Base-by-base conservation (phyloP, 2,888 invertebrate species). In the Tetanocera ferruginea region DNA sequence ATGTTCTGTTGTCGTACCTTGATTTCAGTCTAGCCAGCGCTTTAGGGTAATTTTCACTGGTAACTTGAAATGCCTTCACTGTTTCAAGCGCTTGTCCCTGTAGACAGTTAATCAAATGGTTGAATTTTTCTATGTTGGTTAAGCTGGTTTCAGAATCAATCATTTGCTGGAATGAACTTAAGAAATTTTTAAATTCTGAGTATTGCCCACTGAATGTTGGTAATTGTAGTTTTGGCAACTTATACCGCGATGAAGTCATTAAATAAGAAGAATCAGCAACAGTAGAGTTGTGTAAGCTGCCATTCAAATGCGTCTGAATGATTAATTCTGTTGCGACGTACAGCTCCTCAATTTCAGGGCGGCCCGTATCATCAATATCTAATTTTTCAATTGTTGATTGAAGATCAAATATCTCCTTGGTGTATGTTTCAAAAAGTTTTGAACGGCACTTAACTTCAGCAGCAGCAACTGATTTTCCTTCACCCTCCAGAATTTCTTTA, bases 31-130 rank as follows among this genome's bases (percentile, higher is more conserved):
- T 55, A 19, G 62, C 76, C 28, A 77, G 37, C 2, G 76, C 76
- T 64, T 77, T 77, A 6, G 71, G 62, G n/a, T 77, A 77, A 34
- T 77, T 77, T 71, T 77, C 72, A 49, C 57, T 72, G 6, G 72
- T 57, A n/a, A 72, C 37, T 73, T 64, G 73, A 31, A 73, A 73
- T 55, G 73, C 34, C 19, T 67, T 55, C 11, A 71, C 64, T 23
- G 71, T 62, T 64, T 60, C 64, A 19, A 66, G 34, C 11, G 66
- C 55, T 43, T 62, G 60, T 28, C 74, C 64, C 31, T 64, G 64
- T n/a, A 74, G 28, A 14, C 74, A 74, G 11, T 49, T 72, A 0
- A 72, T 3, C 5, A 72, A 19, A 19, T 60, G 37, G 25, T 60
- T 72, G 43, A 57, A 72, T 49, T 72, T 72, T 11, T 74, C 70